Percentiles rank a stretch among this genome's conserved stretches.
Evolutionary conservation across 2,888 invertebrate genomes (phyloP).

Genomic region (Bombylius discolor): DNA sequence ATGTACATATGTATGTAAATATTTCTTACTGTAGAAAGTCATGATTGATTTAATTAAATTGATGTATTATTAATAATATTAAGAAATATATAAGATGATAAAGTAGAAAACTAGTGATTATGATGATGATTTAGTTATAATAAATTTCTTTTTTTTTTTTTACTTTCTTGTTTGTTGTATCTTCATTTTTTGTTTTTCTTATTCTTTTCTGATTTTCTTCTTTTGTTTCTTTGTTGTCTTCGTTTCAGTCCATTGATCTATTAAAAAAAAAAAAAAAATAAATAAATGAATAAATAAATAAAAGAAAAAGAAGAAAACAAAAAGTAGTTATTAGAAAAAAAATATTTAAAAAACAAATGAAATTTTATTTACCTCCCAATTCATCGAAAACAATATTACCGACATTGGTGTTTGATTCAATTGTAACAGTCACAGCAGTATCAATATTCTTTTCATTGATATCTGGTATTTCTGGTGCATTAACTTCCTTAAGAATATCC

Average conservation of each 20-base stretch:
- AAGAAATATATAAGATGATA: no score
- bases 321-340: no score
- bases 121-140: no score
- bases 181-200: not conserved
- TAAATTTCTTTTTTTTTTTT: no score
- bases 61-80: no score
- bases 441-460: not conserved
- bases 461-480: not conserved
- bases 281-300: not conserved
- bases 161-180: no score
- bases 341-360: no score
- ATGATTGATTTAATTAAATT: no score
- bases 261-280: not conserved
- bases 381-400: not conserved
- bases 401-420: not conserved
- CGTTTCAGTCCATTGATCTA: slow-evolving; percentile 3
- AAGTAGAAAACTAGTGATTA: no score
- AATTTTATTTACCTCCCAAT: not conserved
- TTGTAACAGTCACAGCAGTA: not conserved
- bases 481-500: not conserved
- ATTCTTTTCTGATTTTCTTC: slow-evolving; percentile 1
- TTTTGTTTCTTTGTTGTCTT: slow-evolving; percentile 1
- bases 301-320: no score
- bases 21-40: no score
- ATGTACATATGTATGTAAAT: no score